These are phyloP conservation scores for Rapana venosa DNA, from an alignment of 2,888 invertebrate species.

Conservation along the genomic window DNA sequence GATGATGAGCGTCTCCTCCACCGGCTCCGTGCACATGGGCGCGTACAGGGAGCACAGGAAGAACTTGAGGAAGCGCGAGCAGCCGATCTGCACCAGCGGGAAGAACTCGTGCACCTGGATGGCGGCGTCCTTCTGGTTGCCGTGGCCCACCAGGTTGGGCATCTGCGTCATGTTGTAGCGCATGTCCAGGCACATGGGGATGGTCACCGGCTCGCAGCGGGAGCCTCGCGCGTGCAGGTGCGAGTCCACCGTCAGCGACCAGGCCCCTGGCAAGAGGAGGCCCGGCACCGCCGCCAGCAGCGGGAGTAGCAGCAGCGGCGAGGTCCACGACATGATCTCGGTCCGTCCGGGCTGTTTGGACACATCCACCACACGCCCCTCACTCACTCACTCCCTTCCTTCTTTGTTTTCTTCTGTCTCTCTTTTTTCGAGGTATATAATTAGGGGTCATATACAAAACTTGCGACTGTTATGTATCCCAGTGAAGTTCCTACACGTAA, in stretches of 20 bases:
- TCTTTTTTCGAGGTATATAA: too few relatives aligned
- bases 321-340: not conserved
- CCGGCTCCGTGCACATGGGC: conserved; percentile 93
- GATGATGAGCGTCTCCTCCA: conserved; percentile 86
- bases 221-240: not conserved
- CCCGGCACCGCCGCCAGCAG: not conserved
- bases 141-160: conserved; percentile 90
- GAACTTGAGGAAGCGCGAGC: conserved; percentile 89
- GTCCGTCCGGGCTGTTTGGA: too few relatives aligned
- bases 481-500: too few relatives aligned
- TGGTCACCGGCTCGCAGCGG: conserved; percentile 87
- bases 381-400: too few relatives aligned
- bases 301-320: too few relatives aligned
- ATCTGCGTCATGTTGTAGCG: conserved; percentile 91
- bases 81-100: conserved; percentile 87
- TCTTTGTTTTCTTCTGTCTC: too few relatives aligned
- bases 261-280: not conserved
- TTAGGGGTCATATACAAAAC: too few relatives aligned
- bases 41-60: conserved; percentile 94
- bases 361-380: too few relatives aligned
- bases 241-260: not conserved
- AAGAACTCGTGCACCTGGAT: conserved; percentile 86
- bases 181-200: conserved; percentile 89
- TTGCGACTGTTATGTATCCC: too few relatives aligned
- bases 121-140: conserved; percentile 89